A percentile compares a stretch with the other conserved stretches of the same genome.
These are phyloP conservation scores for Anomalospiza imberbis DNA, from an alignment of 2,797 vertebrate species.

Conservation along the genomic window DNA sequence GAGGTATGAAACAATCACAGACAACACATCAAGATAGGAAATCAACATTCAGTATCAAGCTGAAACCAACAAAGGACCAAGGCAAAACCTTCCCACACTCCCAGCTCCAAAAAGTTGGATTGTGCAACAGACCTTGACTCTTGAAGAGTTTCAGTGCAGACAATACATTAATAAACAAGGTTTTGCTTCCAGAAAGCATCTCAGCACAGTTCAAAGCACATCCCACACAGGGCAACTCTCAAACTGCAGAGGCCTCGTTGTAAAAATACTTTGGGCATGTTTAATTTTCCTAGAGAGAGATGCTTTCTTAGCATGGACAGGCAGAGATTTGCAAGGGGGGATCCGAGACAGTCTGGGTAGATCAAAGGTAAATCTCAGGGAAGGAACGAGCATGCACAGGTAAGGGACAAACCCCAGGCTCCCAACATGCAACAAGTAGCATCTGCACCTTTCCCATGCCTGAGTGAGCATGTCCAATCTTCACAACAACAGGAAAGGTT, in stretches of 20 bases:
- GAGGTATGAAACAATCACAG: neutral
- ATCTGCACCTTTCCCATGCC: slow-evolving; percentile 96
- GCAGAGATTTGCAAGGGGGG: neutral
- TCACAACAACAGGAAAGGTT: slow-evolving; percentile 95
- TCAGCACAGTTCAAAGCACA: neutral
- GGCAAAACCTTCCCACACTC: neutral
- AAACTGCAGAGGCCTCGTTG: neutral
- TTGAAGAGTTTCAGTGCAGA: neutral
- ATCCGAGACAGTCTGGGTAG: neutral
- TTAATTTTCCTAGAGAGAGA: neutral
- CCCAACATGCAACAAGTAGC: slow-evolving; percentile 38
- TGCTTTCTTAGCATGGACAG: neutral
- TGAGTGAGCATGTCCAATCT: slow-evolving; percentile 97
- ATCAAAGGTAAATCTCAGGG: neutral
- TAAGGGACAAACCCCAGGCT: neutral
- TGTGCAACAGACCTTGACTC: neutral
- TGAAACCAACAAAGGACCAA: slow-evolving; percentile 25
- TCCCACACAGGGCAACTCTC: rapidly evolving
- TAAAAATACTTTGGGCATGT: neutral
- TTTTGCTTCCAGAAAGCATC: slow-evolving; percentile 15
- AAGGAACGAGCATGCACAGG: neutral
- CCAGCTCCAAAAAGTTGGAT: neutral
- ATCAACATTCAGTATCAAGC: neutral
- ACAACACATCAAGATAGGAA: neutral
- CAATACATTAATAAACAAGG: neutral